Percentiles rank a stretch among this genome's conserved stretches.
phyloP scores from a whole-genome alignment of 2,888 invertebrate species.

The Drosophila hamatofila region DNA sequence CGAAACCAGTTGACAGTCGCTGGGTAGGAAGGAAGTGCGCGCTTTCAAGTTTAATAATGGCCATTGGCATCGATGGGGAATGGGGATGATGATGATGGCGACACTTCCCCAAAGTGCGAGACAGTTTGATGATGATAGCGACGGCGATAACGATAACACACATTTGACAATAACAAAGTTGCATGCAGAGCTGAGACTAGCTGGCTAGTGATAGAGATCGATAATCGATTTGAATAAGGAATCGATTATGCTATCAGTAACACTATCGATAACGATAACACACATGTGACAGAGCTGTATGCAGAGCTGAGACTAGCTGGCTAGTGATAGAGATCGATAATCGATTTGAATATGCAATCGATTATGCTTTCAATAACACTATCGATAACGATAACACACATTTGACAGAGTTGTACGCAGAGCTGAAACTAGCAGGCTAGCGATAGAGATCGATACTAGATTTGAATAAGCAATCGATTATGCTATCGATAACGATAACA shows the following conservation, averaged over 20 bases:
- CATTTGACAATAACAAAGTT: background rate
- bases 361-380: no score
- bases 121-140: background rate
- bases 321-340: background rate
- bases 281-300: background rate
- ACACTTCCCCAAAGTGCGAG: conserved; percentile 18
- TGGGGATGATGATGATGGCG: conserved; percentile 11
- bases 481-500: background rate
- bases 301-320: background rate
- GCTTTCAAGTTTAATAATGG: conserved; percentile 64
- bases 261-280: background rate
- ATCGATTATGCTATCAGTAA: no score
- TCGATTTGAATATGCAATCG: no score
- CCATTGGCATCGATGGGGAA: conserved; percentile 47
- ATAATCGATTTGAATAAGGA: no score
- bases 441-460: background rate
- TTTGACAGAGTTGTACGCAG: no score
- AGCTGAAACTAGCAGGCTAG: background rate
- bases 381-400: background rate
- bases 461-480: background rate
- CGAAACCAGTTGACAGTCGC: conserved; percentile 57
- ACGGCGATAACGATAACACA: background rate
- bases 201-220: background rate
- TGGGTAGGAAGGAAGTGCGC: conserved; percentile 60
- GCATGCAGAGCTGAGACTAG: background rate